Evolutionary conservation across 1,140 invertebrate species (phyloP).

Genomic region (Anastrepha obliqua): DNA sequence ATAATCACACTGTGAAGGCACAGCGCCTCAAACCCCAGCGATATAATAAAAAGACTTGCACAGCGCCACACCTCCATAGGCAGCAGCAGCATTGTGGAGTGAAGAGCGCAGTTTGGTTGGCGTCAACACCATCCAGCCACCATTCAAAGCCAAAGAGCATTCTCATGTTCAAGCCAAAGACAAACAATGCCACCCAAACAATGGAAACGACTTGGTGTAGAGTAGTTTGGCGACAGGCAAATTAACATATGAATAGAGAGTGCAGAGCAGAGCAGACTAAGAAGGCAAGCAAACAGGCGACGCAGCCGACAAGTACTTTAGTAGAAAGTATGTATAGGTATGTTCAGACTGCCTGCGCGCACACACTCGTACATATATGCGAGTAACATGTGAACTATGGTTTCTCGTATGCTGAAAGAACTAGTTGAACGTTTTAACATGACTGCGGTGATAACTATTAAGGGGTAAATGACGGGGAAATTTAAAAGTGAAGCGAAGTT

Average conservation of each 20-base stretch:
- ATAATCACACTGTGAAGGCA: neutral
- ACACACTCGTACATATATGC: neutral
- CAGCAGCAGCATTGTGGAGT: neutral
- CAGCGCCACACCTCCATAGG: constrained; percentile 11
- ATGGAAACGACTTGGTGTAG: constrained; percentile 6
- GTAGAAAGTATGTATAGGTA: neutral
- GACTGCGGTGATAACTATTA: constrained; percentile 30
- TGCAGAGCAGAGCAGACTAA: neutral
- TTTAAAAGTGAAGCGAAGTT: neutral
- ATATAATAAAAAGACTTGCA: neutral
- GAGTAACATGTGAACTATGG: constrained; percentile 19
- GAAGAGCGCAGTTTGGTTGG: neutral
- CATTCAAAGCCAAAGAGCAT: constrained; percentile 34
- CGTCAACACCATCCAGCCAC: neutral
- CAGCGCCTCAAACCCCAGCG: neutral
- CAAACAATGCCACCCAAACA: constrained; percentile 49
- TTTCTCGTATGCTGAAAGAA: constrained; percentile 1
- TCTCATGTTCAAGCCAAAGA: constrained; percentile 37
- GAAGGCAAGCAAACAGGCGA: neutral
- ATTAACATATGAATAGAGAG: constrained; percentile 51
- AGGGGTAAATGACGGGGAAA: neutral
- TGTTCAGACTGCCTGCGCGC: neutral
- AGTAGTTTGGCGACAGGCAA: constrained; percentile 51
- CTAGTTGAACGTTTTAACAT: constrained; percentile 5
- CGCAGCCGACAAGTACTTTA: constrained; percentile 26